These are phyloP conservation scores for Galagoides demidoff DNA, from an alignment of 2,797 vertebrate species.

Conservation along the genomic window DNA sequence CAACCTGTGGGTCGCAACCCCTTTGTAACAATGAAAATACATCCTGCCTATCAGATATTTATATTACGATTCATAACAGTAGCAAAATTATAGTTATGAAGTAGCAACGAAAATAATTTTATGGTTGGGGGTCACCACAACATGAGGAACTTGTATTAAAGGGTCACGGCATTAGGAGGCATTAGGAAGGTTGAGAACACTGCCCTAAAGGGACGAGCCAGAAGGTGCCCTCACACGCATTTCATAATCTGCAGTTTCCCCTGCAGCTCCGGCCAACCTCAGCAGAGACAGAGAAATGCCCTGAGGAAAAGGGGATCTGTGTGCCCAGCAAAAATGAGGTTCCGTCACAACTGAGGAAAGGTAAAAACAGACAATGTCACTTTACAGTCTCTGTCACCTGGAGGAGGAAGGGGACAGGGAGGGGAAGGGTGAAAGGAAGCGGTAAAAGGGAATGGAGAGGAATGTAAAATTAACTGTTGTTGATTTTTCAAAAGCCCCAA, in stretches of 20 bases:
- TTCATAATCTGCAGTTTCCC: not conserved
- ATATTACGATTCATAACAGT: too few relatives aligned
- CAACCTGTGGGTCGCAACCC: too few relatives aligned
- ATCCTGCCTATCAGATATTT: too few relatives aligned
- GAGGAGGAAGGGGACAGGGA: not conserved
- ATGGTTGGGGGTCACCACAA: too few relatives aligned
- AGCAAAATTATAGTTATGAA: too few relatives aligned
- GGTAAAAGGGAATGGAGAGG: not conserved
- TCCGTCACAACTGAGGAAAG: not conserved
- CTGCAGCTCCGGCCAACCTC: not conserved
- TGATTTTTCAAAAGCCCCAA: not conserved
- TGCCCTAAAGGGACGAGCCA: not conserved
- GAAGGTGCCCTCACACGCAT: not conserved
- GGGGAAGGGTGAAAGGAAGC: not conserved
- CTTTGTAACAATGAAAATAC: too few relatives aligned
- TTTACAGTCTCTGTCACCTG: not conserved
- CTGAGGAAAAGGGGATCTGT: not conserved
- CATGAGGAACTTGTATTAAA: too few relatives aligned
- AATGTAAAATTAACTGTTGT: not conserved
- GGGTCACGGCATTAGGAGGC: too few relatives aligned
- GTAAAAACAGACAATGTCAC: not conserved
- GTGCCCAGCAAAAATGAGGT: not conserved
- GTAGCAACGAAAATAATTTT: too few relatives aligned
- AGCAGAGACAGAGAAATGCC: not conserved
- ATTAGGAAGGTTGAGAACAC: too few relatives aligned